Base-by-base conservation (phyloP, 2,113 vertebrate genomes). In the Amblyornis subalaris region DNA sequence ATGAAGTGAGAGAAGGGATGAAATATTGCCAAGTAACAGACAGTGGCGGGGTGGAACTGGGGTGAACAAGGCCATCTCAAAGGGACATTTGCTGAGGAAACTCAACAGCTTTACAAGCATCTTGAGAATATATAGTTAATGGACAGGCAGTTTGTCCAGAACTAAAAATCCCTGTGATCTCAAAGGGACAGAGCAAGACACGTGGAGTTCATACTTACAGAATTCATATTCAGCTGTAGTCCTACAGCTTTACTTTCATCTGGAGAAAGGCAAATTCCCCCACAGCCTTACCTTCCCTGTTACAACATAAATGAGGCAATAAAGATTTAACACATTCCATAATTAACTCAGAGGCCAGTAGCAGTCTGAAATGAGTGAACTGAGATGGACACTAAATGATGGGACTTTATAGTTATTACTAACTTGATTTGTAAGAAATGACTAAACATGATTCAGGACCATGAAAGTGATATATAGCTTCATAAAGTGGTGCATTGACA, bases 391-490 rank as follows among this genome's bases (percentile, higher is more conserved):
- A 64, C 18, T 95, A 86, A 94, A 91, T 73, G 83, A 54, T 53
- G 24, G 47, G 60, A 25, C 9, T 92, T 96, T 93, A 67, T 21
- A 87, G 65, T 69, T 90, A 53, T 48, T 91, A 47, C 77, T 67
- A 77, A 64, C 47, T 83, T 93, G 84, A 91, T 89, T 91, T 93
- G 64, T 90, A 88, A 96, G 84, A 94, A 96, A 91, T 12, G 24
- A 51, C 57, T 84, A 64, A 91, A 81, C 53, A 12, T 31, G 60
- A 92, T 89, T 96, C 75, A 96, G 36, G 42, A 92, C 48, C 57
- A 78, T 88, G 76, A 85, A 96, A 96, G 50, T 94, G 90, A 96
- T 96, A 69, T 95, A 92, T 69, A 92, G 78, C 50, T 97, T 95
- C 55, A 91, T 88, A 90, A 96, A 95, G 25, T 53, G 78, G 57